Percentiles rank a stretch among this genome's conserved stretches.
These are phyloP conservation scores for Athene cunicularia DNA, from an alignment of 2,113 vertebrate genomes.

Conservation along the genomic window DNA sequence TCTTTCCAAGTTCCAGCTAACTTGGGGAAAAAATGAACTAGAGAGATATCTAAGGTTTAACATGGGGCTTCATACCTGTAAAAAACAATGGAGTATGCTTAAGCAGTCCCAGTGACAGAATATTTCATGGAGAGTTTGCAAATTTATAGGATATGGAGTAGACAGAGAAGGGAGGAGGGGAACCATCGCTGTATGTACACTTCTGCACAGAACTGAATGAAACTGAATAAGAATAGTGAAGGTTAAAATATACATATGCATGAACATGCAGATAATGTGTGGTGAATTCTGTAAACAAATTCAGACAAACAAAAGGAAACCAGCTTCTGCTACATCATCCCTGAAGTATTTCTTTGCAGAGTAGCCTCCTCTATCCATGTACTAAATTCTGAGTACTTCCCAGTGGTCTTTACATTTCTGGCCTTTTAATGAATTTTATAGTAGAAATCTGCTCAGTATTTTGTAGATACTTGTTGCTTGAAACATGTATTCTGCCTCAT, in stretches of 20 bases:
- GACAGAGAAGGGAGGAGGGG: accelerated
- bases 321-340: background rate
- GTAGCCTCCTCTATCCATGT: background rate
- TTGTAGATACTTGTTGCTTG: background rate
- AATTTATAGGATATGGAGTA: accelerated
- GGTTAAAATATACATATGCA: background rate
- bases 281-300: background rate
- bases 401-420: background rate
- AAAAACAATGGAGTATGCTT: background rate
- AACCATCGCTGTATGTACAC: background rate
- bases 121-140: background rate
- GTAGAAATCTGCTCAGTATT: background rate
- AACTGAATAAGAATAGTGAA: background rate
- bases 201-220: background rate
- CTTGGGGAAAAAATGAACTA: background rate
- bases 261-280: background rate
- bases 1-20: background rate
- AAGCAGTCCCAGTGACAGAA: background rate
- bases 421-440: background rate
- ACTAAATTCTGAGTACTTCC: background rate
- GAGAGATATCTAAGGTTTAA: background rate
- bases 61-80: background rate
- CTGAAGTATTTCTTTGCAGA: background rate
- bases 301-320: background rate
- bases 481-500: background rate